Evolutionary conservation across 2,888 invertebrate species (phyloP), one percentile per base, ranked within the genome.

Genomic region (Xanthorhoe spadicearia): DNA sequence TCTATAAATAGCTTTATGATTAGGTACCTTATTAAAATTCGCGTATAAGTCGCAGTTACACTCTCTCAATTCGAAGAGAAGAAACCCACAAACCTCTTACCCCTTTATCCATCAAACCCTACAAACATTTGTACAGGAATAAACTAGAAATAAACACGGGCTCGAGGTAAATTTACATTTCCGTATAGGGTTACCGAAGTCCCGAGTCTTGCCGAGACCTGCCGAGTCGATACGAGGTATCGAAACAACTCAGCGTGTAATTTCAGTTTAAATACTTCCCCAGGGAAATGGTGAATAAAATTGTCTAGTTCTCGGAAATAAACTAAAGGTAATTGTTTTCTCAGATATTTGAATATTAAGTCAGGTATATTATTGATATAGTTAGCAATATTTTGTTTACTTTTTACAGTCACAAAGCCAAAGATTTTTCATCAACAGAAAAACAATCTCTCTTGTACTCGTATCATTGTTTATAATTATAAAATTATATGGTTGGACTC

Each of bases 91-190:
- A 28, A 58, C 35, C 35, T 35, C 46, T 38, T 17, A 35, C 51
- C 43, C 48, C 35, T 48, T 35, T 46, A 64, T 55, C 43, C 51
- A 60, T 64, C 60, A 57, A 49, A n/a, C 51, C 38, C 19, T 32
- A 19, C 61, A 62, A 66, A 66, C 58, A 55, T 66, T 58, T 50
- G 50, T 55, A 50, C 50, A 35, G 55, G 55, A 62, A 62, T 62
- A 62, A 66, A 62, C 54, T 51, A 66, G 54, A 66, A 66, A 66
- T 50, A 66, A 66, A 58, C 32, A 62, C 13, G 18, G 10, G 61
- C 28, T 43, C 53, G 61, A 53, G 53, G 61, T 46, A 46, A 65
- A 66, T 62, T 57, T 61, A 51, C 66, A 62, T 66, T 66, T 62
- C 28, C 55, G 58, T 66, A 54, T 49, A 53, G 54, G 43, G 53